Evolutionary conservation across 2,888 invertebrate species (phyloP), one percentile per base, ranked within the genome.

Genomic region (Rhopalosiphum nymphaeae): DNA sequence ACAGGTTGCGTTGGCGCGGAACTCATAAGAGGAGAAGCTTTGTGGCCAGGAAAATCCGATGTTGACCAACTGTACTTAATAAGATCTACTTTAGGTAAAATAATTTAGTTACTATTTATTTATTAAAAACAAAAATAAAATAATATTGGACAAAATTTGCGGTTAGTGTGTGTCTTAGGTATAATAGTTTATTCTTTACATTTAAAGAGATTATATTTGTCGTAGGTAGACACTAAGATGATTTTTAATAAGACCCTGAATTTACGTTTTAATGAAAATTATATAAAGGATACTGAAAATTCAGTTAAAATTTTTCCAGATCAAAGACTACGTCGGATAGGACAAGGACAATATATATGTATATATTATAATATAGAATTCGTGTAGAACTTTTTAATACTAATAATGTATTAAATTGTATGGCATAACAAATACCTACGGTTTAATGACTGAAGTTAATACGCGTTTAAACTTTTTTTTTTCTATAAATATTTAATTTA

Each of bases 1-100:
- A 0, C 95, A 97, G 97, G 98, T 56, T 98, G 98, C 95, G 98
- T 98, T 13, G 97, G 98, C 95, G 98, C 98, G 11, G 98, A 98
- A 96, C 96, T 99, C 93, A 97, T 98, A 92, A 97, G 98, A 91
- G 98, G 99, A 36, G 99, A 99, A 96, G 99, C 99, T 1, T 96
- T 99, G 56, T 99, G 99, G 99, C 99, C 99, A 0, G 99, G 99
- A 84, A 98, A 99, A 96, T 99, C 99, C 61, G 99, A 99, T 96
- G 98, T 99, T 49, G 99, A 99, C 96, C 99, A 99, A 96, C 96
- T 99, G 93, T 99, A 99, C 96, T 97, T 99, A 95, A 99, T 99
- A 95, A 97, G 99, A 95, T 98, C 98, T 96, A 99, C 99, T 1
- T 96, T 99, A 94, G 99, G 97, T 95, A 95, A 95, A 95, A 89